These are phyloP conservation scores for Xenopus laevis DNA, from an alignment of 2,113 vertebrate genomes.

Conservation along the genomic window DNA sequence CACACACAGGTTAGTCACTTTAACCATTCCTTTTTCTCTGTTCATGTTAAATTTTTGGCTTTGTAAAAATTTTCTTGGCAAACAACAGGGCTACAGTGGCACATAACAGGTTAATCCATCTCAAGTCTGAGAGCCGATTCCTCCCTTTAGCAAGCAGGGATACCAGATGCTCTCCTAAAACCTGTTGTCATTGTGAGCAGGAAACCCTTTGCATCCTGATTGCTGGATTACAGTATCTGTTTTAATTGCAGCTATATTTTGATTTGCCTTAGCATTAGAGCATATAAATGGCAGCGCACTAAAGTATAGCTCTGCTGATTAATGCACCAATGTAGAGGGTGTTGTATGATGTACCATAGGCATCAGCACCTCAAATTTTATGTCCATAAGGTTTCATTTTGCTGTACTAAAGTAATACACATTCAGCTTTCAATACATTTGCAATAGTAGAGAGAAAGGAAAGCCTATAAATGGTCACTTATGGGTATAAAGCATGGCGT, in stretches of 20 bases:
- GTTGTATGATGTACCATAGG: not conserved
- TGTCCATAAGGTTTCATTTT: too few species aligned
- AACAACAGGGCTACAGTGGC: not conserved
- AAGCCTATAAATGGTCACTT: too few species aligned
- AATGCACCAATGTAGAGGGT: slow-evolving; percentile 13
- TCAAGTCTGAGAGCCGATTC: not conserved
- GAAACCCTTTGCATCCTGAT: too few species aligned
- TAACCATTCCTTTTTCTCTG: not conserved
- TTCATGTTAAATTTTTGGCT: too few species aligned
- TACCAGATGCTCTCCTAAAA: slow-evolving; percentile 9
- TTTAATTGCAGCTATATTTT: too few species aligned
- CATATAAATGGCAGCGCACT: too few species aligned
- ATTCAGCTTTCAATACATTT: not conserved
- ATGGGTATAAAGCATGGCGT: too few species aligned
- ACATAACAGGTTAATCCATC: slow-evolving; percentile 2
- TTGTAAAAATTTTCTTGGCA: not conserved
- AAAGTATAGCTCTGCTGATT: slow-evolving; percentile 14
- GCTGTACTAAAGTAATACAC: too few species aligned
- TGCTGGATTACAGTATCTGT: too few species aligned
- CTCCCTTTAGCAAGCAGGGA: not conserved
- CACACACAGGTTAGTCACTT: slow-evolving; percentile 29
- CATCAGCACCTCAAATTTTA: not conserved
- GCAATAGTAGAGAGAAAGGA: too few species aligned
- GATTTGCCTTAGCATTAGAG: too few species aligned
- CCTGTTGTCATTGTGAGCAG: slow-evolving; percentile 33